Base-by-base conservation (phyloP, 2,888 invertebrate genomes). In the Brachyptera risi region DNA sequence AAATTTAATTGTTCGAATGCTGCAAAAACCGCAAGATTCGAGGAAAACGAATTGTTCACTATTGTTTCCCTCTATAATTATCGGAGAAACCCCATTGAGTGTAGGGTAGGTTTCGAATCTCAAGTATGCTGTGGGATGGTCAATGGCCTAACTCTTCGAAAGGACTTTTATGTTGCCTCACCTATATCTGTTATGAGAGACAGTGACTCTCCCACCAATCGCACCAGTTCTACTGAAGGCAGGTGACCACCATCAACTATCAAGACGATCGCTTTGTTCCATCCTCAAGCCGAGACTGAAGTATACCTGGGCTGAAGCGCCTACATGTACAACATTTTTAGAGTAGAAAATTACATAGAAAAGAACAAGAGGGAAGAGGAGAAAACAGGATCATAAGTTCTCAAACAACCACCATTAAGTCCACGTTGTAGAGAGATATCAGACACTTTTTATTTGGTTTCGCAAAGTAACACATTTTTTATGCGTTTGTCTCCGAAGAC, bases 51-150 rank as follows among this genome's bases (percentile, higher is more conserved):
- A 27, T 26, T 31, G 50, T 51, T 51, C 26, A 49, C 49, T 15
- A 24, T 49, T 24, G 49, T 24, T 49, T 49, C 49, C 26, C 50
- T 51, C 50, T 26, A 51, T 51, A 27, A 51, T 51, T 51, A 51
- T 31, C 24, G 50, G n/a, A n/a, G n/a, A n/a, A n/a, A n/a, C n/a
- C n/a, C n/a, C n/a, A n/a, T n/a, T n/a, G n/a, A 31, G 31, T 7
- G 31, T 31, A 44, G 44, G 44, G 44, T 44, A 44, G 44, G 21
- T 44, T 44, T 44, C 19, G 9, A 44, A 21, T 19, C 19, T 21
- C 19, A 44, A 19, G 21, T 37, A 54, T 17, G n/a, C n/a, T n/a
- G 54, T 54, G 54, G 54, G 54, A 37, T 54, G 54, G 54, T 35
- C 54, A 54, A 35, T 7, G 37, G 35, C 19, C 54, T 37, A 21